Percentiles rank a stretch among this genome's conserved stretches.
Conservation (phyloP, 2,888 invertebrate species). For the Hoplodrina blanda region DNA sequence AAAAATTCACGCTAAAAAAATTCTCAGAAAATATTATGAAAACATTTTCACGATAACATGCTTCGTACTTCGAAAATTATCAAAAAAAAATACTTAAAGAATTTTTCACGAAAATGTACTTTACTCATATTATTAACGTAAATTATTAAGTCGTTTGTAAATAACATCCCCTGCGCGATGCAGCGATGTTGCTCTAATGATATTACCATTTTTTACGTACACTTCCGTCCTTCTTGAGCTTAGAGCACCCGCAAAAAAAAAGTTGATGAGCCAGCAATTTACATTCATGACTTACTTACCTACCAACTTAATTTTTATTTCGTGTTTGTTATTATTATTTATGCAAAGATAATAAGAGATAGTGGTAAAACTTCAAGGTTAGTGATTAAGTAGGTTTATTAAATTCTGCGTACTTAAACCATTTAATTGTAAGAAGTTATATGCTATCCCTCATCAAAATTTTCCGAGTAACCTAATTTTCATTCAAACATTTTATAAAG, state of each 20-base stretch:
- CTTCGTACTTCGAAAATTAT: conserved; percentile 12
- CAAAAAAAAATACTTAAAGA: conserved; percentile 30
- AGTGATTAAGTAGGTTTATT: conserved; percentile 21
- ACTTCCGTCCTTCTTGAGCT: conserved; percentile 78
- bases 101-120: conserved; percentile 30
- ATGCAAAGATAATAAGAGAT: conserved; percentile 15
- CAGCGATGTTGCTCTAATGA: conserved; percentile 73
- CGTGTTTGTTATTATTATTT: conserved; percentile 31
- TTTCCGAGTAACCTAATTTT: conserved; percentile 23
- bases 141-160: conserved; percentile 58
- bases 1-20: conserved; percentile 6
- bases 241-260: conserved; percentile 74
- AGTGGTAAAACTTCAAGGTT: conserved; percentile 17
- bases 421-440: conserved; percentile 11
- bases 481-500: conserved; percentile 7
- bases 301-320: conserved; percentile 59
- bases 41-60: conserved; percentile 1
- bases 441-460: neutral
- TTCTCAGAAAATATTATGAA: conserved; percentile 23
- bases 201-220: conserved; percentile 80
- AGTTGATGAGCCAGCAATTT: conserved; percentile 80
- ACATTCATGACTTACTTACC: conserved; percentile 70
- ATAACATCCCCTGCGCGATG: conserved; percentile 67
- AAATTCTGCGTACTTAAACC: conserved; percentile 1
- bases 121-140: conserved; percentile 52